These are phyloP conservation scores for Eristalis pertinax DNA, from an alignment of 2,888 invertebrate genomes.

Conservation along the genomic window DNA sequence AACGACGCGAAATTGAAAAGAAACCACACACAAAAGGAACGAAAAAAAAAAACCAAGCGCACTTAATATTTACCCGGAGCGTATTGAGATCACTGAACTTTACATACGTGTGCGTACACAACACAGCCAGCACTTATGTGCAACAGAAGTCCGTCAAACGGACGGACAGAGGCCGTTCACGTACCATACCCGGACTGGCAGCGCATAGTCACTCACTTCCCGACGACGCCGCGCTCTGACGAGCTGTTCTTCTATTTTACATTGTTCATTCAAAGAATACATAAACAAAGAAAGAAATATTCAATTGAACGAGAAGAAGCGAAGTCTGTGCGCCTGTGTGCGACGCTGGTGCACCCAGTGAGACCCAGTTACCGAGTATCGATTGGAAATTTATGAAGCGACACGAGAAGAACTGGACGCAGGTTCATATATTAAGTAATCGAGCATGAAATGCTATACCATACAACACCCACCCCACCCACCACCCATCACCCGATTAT, in stretches of 20 bases:
- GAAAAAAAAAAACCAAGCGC: conserved; percentile 6
- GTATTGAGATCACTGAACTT: conserved; percentile 41
- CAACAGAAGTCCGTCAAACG: conserved; percentile 18
- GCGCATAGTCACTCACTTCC: background rate
- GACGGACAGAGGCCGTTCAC: background rate
- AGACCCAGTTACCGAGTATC: conserved; percentile 26
- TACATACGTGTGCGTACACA: background rate
- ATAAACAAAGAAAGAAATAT: background rate
- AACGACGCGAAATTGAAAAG: too few species aligned
- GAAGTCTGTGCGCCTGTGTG: background rate
- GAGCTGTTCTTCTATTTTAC: background rate
- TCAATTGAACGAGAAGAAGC: conserved; percentile 7
- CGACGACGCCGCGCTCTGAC: background rate
- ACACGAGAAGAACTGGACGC: background rate
- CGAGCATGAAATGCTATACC: conserved; percentile 9
- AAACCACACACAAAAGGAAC: background rate
- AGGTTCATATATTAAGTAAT: conserved; percentile 3
- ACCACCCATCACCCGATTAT: background rate
- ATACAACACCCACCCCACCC: background rate
- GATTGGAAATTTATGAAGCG: conserved; percentile 24
- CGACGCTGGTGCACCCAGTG: background rate
- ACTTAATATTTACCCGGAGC: conserved; percentile 19
- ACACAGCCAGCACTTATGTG: conserved; percentile 6
- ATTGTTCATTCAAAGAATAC: background rate
- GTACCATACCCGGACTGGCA: background rate